Conservation (phyloP, 2,113 vertebrate genomes). For the Bubo scandiacus region DNA sequence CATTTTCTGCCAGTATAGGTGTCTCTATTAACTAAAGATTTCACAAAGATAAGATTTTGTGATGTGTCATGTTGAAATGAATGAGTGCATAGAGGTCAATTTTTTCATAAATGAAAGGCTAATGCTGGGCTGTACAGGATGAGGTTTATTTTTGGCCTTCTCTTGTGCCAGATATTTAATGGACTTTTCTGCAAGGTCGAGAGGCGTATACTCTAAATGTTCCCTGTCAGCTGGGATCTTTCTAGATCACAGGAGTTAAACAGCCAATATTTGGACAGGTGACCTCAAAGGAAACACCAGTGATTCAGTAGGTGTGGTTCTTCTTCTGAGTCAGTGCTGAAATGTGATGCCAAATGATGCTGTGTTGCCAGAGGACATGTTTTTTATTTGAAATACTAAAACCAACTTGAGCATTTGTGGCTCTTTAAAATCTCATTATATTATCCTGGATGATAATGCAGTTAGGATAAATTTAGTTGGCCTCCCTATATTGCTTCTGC, state of each 20-base stretch:
- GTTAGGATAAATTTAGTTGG: neutral
- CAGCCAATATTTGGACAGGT: neutral
- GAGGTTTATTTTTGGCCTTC: neutral
- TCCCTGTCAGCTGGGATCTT: neutral
- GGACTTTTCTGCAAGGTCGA: neutral
- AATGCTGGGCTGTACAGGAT: neutral
- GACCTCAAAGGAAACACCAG: neutral
- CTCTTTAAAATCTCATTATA: neutral
- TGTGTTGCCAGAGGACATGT: neutral
- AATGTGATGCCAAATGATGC: neutral
- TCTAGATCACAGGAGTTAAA: neutral
- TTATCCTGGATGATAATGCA: neutral
- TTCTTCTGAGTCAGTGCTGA: conserved; percentile 34
- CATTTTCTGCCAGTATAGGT: neutral
- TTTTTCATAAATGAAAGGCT: neutral
- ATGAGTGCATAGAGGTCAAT: neutral
- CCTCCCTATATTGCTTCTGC: conserved; percentile 9
- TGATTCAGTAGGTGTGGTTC: conserved; percentile 48
- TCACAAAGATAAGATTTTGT: neutral
- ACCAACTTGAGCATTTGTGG: neutral
- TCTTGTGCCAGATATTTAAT: neutral
- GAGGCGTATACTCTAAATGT: neutral
- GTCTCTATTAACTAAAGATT: neutral
- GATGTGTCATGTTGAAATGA: neutral
- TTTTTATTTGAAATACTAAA: neutral